Base-by-base conservation (phyloP, 2,888 invertebrate species). In the Epirrhoe alternata region DNA sequence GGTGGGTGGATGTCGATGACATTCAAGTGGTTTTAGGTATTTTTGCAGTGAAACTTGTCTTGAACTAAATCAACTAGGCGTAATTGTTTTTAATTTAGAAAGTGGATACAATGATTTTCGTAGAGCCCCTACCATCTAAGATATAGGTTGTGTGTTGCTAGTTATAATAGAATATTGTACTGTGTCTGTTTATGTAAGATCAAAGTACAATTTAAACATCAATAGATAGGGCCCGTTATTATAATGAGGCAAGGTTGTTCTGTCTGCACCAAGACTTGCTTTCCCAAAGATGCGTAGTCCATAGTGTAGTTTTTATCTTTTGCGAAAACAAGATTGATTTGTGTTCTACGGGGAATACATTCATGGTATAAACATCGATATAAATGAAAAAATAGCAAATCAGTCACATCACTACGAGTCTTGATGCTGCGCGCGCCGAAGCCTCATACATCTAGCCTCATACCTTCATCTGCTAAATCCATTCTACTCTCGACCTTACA, bases 361-460 rank as follows among this genome's bases (percentile, higher is more conserved):
- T 47, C 47, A 47, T 47, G 0, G n/a, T 12, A n/a, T 49, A 42
- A 60, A 42, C 17, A 52, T 52, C 52, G 51, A 60, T 30, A 50
- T 17, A 6, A 16, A 6, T 30, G 24, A 51, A 5, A 1, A 14
- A 47, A 14, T 6, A 51, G 10, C 16, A 5, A 33, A 49, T 0
- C 6, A 33, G 5, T 54, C 64, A 51, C 87, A 79, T 80, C 88
- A 71, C 86, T 89, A 83, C 42, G 35, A 61, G 17, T 75, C 75
- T 77, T 71, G 81, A 85, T 77, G 83, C 82, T 91, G 90, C 90
- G 90, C 90, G 90, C 91, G 90, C 89, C 85, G 85, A 66, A 76
- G 69, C 81, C 81, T 79, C 71, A 57, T 72, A n/a, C n/a, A 72
- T 66, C 73, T 67, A 76, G 71, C 82, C 87, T 83, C 86, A 81